Conservation (phyloP, 2,113 vertebrate species). For the Campylomormyrus tamandua region DNA sequence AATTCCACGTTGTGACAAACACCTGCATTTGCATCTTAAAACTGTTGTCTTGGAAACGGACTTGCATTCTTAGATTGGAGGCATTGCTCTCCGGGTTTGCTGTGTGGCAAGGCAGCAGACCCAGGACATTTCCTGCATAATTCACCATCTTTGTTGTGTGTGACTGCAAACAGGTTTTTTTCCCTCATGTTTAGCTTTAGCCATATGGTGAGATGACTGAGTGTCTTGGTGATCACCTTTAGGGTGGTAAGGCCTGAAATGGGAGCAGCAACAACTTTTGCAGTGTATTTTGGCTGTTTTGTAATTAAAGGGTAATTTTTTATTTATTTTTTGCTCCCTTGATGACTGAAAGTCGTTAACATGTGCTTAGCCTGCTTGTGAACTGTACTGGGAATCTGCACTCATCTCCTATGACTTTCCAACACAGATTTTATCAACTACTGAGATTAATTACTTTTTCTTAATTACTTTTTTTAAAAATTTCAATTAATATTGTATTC, state of each 20-base stretch:
- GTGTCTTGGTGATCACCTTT: neutral
- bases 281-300: neutral
- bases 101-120: neutral
- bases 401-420: neutral
- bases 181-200: neutral
- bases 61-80: conserved; percentile 1
- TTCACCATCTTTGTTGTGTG: neutral
- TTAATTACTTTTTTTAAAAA: neutral
- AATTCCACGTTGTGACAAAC: neutral
- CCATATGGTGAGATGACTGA: neutral
- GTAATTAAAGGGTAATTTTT: neutral
- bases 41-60: conserved; percentile 10
- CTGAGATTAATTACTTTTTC: neutral
- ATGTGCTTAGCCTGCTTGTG: neutral
- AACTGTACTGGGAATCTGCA: neutral
- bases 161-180: neutral
- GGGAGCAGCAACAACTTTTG: neutral
- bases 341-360: neutral
- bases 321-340: neutral
- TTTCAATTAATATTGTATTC: neutral
- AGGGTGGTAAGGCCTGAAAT: neutral
- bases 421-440: neutral
- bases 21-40: conserved; percentile 16
- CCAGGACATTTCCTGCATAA: neutral
- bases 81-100: neutral